A percentile compares a stretch with the other conserved stretches of the same genome.
Conservation (phyloP, 2,797 vertebrate genomes). For the Ambastaia sidthimunki region DNA sequence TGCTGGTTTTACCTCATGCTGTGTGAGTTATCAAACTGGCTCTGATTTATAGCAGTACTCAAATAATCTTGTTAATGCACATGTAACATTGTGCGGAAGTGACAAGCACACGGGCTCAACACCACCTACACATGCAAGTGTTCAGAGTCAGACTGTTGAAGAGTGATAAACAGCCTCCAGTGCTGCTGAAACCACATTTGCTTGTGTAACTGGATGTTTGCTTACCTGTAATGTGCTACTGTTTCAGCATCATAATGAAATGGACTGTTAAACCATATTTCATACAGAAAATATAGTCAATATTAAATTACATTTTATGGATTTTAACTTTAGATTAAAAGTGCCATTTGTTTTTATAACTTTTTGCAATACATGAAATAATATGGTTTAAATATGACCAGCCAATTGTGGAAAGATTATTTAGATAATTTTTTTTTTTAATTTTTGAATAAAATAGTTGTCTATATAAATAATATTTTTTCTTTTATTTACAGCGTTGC, state of each 20-base stretch:
- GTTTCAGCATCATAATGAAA: not conserved
- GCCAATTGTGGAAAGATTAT: no score
- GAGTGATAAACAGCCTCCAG: slow-evolving; percentile 42
- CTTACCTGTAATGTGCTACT: not conserved
- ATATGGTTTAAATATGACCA: not conserved
- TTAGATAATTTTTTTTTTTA: not conserved
- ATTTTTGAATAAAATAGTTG: not conserved
- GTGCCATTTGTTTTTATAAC: no score
- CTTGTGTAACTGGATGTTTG: slow-evolving; percentile 1
- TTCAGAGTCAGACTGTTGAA: slow-evolving; percentile 44
- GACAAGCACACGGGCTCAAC: slow-evolving; percentile 78
- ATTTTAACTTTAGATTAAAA: no score
- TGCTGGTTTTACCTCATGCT: slow-evolving; percentile 69
- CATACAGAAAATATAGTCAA: no score
- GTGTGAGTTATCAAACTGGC: slow-evolving; percentile 65
- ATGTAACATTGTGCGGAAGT: slow-evolving; percentile 77
- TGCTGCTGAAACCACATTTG: not conserved
- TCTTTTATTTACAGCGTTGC: not conserved
- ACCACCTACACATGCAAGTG: slow-evolving; percentile 73
- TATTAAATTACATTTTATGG: no score
- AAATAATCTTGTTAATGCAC: slow-evolving; percentile 83
- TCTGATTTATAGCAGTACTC: slow-evolving; percentile 81
- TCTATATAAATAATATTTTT: no score
- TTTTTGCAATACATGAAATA: no score
- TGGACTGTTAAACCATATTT: no score